These are phyloP conservation scores for Drosophila neocordata DNA, from an alignment of 1,140 invertebrate species.

Conservation along the genomic window DNA sequence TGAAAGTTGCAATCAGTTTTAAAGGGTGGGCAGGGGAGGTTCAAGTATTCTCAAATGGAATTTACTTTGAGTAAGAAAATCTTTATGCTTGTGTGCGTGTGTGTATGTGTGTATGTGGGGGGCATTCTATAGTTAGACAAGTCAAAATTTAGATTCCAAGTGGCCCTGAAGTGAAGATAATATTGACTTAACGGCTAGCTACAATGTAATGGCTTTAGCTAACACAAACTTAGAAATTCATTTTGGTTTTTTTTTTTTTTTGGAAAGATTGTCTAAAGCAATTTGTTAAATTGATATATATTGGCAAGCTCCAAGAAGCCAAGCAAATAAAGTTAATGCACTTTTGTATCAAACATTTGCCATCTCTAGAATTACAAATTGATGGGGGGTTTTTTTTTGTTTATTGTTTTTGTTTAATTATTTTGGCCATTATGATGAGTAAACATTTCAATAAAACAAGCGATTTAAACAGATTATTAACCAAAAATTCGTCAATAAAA, in stretches of 20 bases:
- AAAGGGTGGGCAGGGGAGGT: not conserved
- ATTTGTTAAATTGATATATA: not conserved
- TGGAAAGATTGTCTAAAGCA: too few relatives aligned
- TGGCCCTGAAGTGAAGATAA: not conserved
- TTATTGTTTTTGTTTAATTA: not conserved
- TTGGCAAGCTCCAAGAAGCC: not conserved
- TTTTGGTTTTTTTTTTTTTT: not conserved
- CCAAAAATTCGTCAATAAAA: slow-evolving; percentile 12
- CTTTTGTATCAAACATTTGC: slow-evolving; percentile 1
- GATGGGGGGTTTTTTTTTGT: not conserved
- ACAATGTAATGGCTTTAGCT: too few relatives aligned
- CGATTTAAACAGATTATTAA: slow-evolving; percentile 36
- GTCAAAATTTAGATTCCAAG: not conserved
- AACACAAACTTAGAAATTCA: not conserved
- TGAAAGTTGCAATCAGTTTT: slow-evolving; percentile 6
- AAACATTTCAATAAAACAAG: slow-evolving; percentile 55
- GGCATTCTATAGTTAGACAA: not conserved
- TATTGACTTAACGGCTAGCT: not conserved
- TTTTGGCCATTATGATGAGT: slow-evolving; percentile 3
- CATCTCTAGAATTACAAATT: slow-evolving; percentile 9
- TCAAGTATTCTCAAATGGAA: not conserved
- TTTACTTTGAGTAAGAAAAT: slow-evolving; percentile 4
- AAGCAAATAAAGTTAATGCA: not conserved
- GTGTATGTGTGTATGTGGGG: not conserved
- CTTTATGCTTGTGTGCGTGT: not conserved